phyloP scores from a whole-genome alignment of 2,888 invertebrate species.

The Hirtodrosophila alboralis region DNA sequence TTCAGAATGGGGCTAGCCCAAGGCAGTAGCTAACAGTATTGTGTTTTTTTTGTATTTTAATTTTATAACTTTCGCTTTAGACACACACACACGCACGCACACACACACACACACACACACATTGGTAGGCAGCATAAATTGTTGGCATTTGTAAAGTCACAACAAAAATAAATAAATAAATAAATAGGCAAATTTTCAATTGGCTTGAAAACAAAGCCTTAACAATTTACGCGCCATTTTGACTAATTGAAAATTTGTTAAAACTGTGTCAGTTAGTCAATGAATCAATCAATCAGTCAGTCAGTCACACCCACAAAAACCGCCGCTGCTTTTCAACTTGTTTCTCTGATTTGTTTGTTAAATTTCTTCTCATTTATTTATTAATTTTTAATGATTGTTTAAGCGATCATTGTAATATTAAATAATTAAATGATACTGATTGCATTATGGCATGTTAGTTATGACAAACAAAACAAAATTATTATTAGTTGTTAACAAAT shows the following conservation, averaged over 20 bases:
- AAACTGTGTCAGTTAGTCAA: slow-evolving; percentile 11
- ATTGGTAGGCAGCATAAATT: slow-evolving; percentile 28
- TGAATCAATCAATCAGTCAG: slow-evolving; percentile 17
- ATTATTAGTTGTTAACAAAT: slow-evolving; percentile 80
- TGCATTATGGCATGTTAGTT: slow-evolving; percentile 81
- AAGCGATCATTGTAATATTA: slow-evolving; percentile 74
- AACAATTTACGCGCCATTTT: slow-evolving; percentile 5
- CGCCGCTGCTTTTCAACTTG: slow-evolving; percentile 66
- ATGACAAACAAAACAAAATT: slow-evolving; percentile 70
- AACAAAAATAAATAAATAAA: slow-evolving; percentile 11
- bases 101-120: slow-evolving; percentile 17
- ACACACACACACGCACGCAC: slow-evolving; percentile 27
- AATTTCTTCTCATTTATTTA: slow-evolving; percentile 43
- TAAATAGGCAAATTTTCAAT: background rate
- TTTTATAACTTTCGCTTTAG: slow-evolving; percentile 61
- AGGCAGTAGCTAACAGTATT: slow-evolving; percentile 73
- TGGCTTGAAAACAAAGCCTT: slow-evolving; percentile 7
- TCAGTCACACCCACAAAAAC: slow-evolving; percentile 34
- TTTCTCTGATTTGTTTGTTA: slow-evolving; percentile 58
- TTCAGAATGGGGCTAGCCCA: slow-evolving; percentile 60
- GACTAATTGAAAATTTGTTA: slow-evolving; percentile 30
- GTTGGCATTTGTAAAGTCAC: slow-evolving; percentile 24
- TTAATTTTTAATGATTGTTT: slow-evolving; percentile 50
- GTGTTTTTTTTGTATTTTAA: slow-evolving; percentile 63
- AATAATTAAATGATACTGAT: slow-evolving; percentile 69